Evolutionary conservation across 2,888 invertebrate species (phyloP).

Genomic region (Mantis religiosa): DNA sequence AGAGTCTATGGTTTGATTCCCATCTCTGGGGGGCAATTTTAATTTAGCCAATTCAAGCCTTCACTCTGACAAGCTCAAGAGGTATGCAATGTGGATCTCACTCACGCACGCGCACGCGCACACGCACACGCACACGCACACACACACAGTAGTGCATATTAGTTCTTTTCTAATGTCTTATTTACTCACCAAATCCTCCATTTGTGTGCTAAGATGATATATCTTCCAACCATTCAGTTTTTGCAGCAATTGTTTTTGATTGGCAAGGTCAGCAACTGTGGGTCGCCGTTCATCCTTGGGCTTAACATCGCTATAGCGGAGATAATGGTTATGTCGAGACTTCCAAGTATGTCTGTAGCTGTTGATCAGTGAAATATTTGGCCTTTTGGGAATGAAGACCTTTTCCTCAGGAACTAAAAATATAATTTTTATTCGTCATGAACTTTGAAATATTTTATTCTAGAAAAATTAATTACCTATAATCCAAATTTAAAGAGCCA

Average conservation of each 20-base stretch:
- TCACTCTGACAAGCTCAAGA: too few species aligned
- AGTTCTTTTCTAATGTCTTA: not conserved
- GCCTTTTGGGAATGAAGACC: constrained; percentile 35
- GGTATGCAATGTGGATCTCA: too few species aligned
- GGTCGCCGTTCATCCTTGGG: constrained; percentile 82
- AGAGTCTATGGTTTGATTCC: too few species aligned
- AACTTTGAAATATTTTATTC: not conserved
- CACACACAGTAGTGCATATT: not conserved
- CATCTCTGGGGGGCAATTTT: too few species aligned
- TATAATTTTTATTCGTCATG: not conserved
- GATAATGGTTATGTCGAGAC: constrained; percentile 69
- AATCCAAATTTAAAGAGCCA: too few species aligned
- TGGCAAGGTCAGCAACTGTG: constrained; percentile 82
- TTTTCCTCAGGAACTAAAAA: constrained; percentile 21
- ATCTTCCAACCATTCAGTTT: constrained; percentile 94
- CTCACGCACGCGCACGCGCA: not conserved
- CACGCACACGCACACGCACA: too few species aligned
- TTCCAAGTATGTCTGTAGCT: constrained; percentile 68
- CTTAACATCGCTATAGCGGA: constrained; percentile 75
- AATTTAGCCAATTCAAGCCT: too few species aligned
- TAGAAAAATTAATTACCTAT: not conserved
- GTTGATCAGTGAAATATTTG: constrained; percentile 54
- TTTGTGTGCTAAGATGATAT: constrained; percentile 84
- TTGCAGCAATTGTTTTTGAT: constrained; percentile 79
- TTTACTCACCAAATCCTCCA: constrained; percentile 81